Conservation (phyloP, 1,140 invertebrate species). For the Rhyacophila brunnea region DNA sequence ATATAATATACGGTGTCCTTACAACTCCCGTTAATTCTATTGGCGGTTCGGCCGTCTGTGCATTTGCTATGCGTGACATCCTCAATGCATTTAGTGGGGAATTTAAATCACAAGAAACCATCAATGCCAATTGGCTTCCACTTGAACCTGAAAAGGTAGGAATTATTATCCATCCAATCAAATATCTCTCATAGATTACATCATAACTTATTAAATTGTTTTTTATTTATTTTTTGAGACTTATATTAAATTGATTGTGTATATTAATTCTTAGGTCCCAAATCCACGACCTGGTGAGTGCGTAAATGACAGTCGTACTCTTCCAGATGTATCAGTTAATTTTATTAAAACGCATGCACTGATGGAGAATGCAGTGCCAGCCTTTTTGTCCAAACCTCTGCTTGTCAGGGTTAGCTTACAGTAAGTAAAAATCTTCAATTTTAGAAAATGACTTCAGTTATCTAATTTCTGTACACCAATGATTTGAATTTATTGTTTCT, state of each 20-base stretch:
- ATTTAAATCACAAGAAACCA: conserved; percentile 90
- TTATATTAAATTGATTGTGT: conserved; percentile 4
- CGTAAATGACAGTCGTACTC: conserved; percentile 84
- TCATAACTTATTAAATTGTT: background rate
- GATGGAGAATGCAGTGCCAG: conserved; percentile 88
- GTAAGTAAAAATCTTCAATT: conserved; percentile 43
- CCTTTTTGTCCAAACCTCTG: conserved; percentile 69
- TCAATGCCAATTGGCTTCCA: conserved; percentile 91
- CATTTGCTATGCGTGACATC: conserved; percentile 88
- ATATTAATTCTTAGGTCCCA: conserved; percentile 56
- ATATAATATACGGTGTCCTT: conserved; percentile 93
- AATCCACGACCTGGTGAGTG: conserved; percentile 84
- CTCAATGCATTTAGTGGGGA: conserved; percentile 85
- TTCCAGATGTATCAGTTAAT: conserved; percentile 85
- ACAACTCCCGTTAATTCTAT: conserved; percentile 95
- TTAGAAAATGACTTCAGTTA: background rate
- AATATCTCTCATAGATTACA: background rate
- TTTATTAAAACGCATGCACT: conserved; percentile 96
- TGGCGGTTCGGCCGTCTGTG: conserved; percentile 93
- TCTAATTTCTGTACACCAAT: no score
- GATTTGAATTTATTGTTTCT: no score
- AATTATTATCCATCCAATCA: background rate
- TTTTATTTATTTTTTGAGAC: background rate
- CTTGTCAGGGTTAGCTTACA: conserved; percentile 74
- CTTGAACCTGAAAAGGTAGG: conserved; percentile 64